Conservation (phyloP, 2,797 vertebrate species). For the Cynodonichthys magdalenae region DNA sequence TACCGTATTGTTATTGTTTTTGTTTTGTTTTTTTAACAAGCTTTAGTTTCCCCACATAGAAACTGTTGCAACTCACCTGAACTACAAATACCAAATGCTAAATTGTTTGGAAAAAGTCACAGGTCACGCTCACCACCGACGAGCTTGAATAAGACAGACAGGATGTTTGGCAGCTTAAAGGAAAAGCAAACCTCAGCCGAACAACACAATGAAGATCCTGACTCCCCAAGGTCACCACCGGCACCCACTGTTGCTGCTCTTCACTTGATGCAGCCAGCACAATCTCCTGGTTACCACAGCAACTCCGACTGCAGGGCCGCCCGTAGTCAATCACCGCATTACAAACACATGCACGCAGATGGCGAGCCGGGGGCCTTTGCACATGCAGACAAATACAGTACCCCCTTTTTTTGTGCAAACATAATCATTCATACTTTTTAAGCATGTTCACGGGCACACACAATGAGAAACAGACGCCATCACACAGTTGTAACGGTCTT, state of each 20-base stretch:
- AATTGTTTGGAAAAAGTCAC: neutral
- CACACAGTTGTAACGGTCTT: slow-evolving; percentile 8
- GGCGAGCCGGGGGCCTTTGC: slow-evolving; percentile 29
- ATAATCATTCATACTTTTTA: slow-evolving; percentile 8
- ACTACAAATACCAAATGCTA: neutral
- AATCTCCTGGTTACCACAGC: slow-evolving; percentile 78
- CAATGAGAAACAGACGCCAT: slow-evolving; percentile 13
- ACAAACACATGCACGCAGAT: slow-evolving; percentile 46
- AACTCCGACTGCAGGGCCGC: slow-evolving; percentile 68
- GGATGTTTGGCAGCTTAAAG: slow-evolving; percentile 4
- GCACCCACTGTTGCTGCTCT: slow-evolving; percentile 53
- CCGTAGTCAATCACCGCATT: slow-evolving; percentile 55
- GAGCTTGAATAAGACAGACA: neutral
- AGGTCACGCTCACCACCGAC: neutral
- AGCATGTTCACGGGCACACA: neutral
- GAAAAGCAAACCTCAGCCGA: slow-evolving; percentile 32
- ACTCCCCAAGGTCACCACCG: slow-evolving; percentile 75
- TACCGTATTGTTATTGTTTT: no score
- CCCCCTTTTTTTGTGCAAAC: neutral
- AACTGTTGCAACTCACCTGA: neutral
- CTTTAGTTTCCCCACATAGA: slow-evolving; percentile 7
- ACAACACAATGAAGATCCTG: slow-evolving; percentile 55
- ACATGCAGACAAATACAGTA: slow-evolving; percentile 20
- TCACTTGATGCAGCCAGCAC: slow-evolving; percentile 44
- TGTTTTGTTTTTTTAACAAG: neutral